These are phyloP conservation scores for Scaptomyza tumidula DNA, from an alignment of 2,888 invertebrate species.

Conservation along the genomic window DNA sequence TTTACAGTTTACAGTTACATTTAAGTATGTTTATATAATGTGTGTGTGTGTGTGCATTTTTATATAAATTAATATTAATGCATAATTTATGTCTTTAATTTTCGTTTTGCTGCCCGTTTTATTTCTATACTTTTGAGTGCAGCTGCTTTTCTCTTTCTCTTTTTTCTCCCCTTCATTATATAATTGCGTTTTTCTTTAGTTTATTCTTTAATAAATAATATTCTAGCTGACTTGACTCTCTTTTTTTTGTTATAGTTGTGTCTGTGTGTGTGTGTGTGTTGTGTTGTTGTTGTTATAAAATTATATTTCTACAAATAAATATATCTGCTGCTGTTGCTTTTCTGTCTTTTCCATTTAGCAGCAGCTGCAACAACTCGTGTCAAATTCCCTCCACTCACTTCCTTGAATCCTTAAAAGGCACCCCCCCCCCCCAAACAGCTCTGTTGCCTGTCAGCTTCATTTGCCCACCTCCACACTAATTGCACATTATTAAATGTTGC, in stretches of 20 bases:
- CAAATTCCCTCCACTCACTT: not conserved
- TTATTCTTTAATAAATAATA: conserved; percentile 30
- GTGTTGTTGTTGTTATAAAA: too few relatives aligned
- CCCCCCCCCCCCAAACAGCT: not conserved
- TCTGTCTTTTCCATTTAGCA: conserved; percentile 15
- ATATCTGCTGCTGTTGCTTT: not conserved
- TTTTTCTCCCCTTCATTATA: not conserved
- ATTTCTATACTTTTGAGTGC: not conserved
- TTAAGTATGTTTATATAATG: conserved; percentile 27
- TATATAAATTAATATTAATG: conserved; percentile 79
- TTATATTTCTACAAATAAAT: too few relatives aligned
- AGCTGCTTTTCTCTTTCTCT: not conserved
- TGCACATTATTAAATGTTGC: conserved; percentile 73
- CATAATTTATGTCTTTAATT: conserved; percentile 80
- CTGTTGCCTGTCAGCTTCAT: not conserved
- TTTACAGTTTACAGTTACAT: conserved; percentile 64
- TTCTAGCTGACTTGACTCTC: conserved; percentile 37
- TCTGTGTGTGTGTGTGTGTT: too few relatives aligned
- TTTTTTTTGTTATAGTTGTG: not conserved
- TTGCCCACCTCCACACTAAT: conserved; percentile 53
- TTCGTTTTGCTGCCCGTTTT: conserved; percentile 70
- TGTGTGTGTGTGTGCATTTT: conserved; percentile 24
- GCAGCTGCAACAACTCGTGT: conserved; percentile 11
- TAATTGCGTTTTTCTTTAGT: not conserved
- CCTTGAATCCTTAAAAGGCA: not conserved